Evolutionary conservation across 2,113 vertebrate species (phyloP), one percentile per base, ranked within the genome.

Genomic region (Blennius ocellaris): DNA sequence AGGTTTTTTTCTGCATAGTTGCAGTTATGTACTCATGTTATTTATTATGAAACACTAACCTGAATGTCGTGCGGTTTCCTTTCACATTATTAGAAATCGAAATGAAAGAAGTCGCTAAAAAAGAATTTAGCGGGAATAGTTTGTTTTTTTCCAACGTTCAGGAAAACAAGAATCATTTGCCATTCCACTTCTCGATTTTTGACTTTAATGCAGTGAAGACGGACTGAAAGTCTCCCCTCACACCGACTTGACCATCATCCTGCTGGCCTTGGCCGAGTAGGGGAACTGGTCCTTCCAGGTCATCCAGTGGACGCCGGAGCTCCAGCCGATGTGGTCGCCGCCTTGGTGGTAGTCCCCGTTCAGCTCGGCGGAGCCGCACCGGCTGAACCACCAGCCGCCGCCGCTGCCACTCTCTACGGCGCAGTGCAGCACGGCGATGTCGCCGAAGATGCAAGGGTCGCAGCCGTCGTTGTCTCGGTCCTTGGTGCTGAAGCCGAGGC

Each of bases 321-420:
- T 15, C 90, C 90, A 93, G 8, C 81, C 85, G 0, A 69, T 15
- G 77, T 93, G 59, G 0, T 89, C 0, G 5, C 56, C 77, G 0
- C 5, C 8, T 0, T 84, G 58, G 61, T 92, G 88, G 90, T 89
- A 91, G 0, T 84, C 53, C 0, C 92, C 77, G 0, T 93, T 82
- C 36, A 93, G 82, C 53, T 38, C 41, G 12, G 90, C 92, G 2
- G 89, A 90, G 9, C 92, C 87, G 8, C 92, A 93, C 52, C 69
- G 40, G 47, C 92, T 93, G 82, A 82, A 93, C 90, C 92, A 94
- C 92, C 93, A 93, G 6, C 87, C 87, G 0, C 82, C 80, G 0
- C 59, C 51, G 0, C n/a, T n/a, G n/a, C n/a, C 65, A 9, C 0
- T 6, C 14, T 1, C 0, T 0, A n/a, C n/a, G 16, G 71, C 36